Evolutionary conservation across 2,888 invertebrate genomes (phyloP).

Genomic region (Creontiades dilutus): DNA sequence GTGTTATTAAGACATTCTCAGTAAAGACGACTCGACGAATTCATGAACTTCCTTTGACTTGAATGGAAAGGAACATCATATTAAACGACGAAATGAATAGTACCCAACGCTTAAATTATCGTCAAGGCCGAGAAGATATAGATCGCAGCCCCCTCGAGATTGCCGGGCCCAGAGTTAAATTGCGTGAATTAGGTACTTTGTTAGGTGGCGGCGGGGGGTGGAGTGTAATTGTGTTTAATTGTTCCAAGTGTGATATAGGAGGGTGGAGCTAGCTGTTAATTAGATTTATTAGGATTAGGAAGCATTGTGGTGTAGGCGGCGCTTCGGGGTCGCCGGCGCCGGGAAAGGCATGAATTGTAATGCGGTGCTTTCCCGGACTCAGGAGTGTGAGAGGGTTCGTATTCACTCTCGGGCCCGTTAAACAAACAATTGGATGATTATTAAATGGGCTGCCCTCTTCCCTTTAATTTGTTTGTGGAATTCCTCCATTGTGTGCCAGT

Average conservation of each 20-base stretch:
- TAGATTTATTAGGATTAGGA: conserved; percentile 70
- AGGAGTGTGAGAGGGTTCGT: conserved; percentile 45
- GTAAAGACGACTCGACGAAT: not conserved
- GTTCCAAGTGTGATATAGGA: conserved; percentile 70
- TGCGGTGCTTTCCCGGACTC: conserved; percentile 29
- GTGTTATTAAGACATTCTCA: not conserved
- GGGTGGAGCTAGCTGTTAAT: conserved; percentile 61
- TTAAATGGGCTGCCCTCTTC: conserved; percentile 52
- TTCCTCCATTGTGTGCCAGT: not conserved
- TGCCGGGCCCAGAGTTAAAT: conserved; percentile 47
- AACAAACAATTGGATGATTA: conserved; percentile 67
- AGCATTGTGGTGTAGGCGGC: conserved; percentile 68
- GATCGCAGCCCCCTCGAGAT: conserved; percentile 52
- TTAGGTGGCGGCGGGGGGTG: conserved; percentile 38
- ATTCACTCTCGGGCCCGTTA: conserved; percentile 56
- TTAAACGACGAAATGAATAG: conserved; percentile 35
- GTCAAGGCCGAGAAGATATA: conserved; percentile 43
- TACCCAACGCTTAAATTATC: conserved; percentile 20
- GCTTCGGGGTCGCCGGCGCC: conserved; percentile 45
- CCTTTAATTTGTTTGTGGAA: conserved; percentile 47
- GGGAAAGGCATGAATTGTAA: conserved; percentile 65
- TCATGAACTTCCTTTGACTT: not conserved
- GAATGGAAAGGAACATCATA: not conserved
- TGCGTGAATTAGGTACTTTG: conserved; percentile 68
- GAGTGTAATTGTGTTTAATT: conserved; percentile 70